Evolutionary conservation across 2,888 invertebrate species (phyloP).

Genomic region (Rhamphomyia laevipes): DNA sequence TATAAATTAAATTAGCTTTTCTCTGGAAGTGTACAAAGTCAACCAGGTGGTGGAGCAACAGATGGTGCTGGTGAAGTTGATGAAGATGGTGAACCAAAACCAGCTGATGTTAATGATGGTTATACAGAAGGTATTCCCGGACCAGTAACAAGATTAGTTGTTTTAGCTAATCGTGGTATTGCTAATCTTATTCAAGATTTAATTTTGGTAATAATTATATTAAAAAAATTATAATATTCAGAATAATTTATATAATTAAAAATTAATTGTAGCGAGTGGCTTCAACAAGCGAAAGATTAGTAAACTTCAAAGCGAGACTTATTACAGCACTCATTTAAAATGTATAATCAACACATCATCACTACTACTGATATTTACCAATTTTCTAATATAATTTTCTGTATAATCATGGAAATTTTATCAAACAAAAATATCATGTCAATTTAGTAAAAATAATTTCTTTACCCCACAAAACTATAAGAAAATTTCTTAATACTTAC

Average conservation of each 20-base stretch:
- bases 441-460: too few relatives aligned
- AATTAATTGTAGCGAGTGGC: conserved; percentile 53
- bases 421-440: not conserved
- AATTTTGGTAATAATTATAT: conserved; percentile 54
- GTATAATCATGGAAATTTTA: not conserved
- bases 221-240: not conserved
- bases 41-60: conserved; percentile 37
- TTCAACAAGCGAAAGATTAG: conserved; percentile 81
- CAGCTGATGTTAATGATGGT: conserved; percentile 46
- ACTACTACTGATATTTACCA: not conserved
- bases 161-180: conserved; percentile 76
- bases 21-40: conserved; percentile 60
- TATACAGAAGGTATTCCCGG: conserved; percentile 76
- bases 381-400: not conserved
- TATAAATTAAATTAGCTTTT: conserved; percentile 49
- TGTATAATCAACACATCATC: conserved; percentile 8
- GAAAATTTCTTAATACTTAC: too few relatives aligned
- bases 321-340: conserved; percentile 77
- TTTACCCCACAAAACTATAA: too few relatives aligned
- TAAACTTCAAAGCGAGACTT: conserved; percentile 85
- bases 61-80: conserved; percentile 38
- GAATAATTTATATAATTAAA: not conserved
- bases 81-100: conserved; percentile 42
- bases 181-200: conserved; percentile 80
- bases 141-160: conserved; percentile 74